phyloP scores from a whole-genome alignment of 1,140 invertebrate species.

The Drosophila micromelanica region DNA sequence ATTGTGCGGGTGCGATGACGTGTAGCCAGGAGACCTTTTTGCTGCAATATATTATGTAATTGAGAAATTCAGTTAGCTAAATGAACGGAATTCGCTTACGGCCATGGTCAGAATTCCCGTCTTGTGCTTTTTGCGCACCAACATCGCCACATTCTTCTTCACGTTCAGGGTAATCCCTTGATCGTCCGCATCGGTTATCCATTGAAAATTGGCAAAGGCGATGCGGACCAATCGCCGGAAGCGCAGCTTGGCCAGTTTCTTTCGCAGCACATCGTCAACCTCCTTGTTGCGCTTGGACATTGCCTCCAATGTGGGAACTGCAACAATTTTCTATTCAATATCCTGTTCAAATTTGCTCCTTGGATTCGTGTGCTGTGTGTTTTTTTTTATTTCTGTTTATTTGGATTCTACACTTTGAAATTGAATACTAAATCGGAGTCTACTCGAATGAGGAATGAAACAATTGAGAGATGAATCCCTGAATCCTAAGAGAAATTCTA shows the following conservation, averaged over 20 bases:
- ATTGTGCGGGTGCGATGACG: constrained; percentile 38
- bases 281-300: constrained; percentile 51
- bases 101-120: constrained; percentile 67
- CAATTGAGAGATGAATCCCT: too few relatives aligned
- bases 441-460: too few relatives aligned
- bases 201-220: constrained; percentile 51
- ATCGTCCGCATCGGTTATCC: constrained; percentile 63
- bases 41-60: too few relatives aligned
- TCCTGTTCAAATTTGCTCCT: too few relatives aligned
- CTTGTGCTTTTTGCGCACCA: constrained; percentile 68
- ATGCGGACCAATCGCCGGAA: constrained; percentile 59
- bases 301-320: constrained; percentile 5
- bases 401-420: too few relatives aligned
- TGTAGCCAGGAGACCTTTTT: constrained; percentile 59
- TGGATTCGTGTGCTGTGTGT: too few relatives aligned
- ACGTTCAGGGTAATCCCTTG: constrained; percentile 66
- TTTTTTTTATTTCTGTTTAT: too few relatives aligned
- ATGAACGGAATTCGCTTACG: constrained; percentile 32
- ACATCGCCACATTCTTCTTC: constrained; percentile 71
- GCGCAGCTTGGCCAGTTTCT: constrained; percentile 38
- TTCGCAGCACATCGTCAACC: constrained; percentile 26
- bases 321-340: too few relatives aligned
- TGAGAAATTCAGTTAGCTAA: too few relatives aligned
- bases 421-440: too few relatives aligned
- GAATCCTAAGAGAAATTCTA: too few relatives aligned